Base-by-base conservation (phyloP, 2,888 invertebrate species). In the Phymatocera aterrima region DNA sequence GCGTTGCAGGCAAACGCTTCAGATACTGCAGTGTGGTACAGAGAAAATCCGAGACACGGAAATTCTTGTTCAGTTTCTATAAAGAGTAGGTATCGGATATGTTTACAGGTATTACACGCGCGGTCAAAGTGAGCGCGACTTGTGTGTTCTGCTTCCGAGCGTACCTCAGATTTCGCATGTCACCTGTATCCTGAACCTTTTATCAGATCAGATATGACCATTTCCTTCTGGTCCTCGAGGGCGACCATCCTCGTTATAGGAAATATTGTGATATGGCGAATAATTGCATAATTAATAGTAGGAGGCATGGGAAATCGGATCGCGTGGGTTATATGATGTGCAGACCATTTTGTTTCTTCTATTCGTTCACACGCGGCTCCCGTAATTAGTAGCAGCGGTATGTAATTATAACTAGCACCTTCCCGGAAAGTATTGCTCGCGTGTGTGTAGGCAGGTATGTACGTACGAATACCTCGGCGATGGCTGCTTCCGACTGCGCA, bases 321-420 rank as follows among this genome's bases (percentile, higher is more conserved):
- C 60, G 24, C 43, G 40, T 4, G 4, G 24, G 21, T 8, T n/a
- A 68, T 34, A 40, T 37, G 57, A 75, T n/a, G 54, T 34, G 21
- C 18, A 40, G 75, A 37, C 24, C 28, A 37, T n/a, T 8, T n/a
- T n/a, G n/a, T 75, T 54, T 75, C 15, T 75, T 75, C 54, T 75
- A 75, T 54, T 75, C 60, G 43, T 75, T 75, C 75, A 75, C 75
- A 75, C 75, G 57, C 57, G 40, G 75, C 57, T 40, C 24, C 43
- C 75, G 28, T 75, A 75, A 75, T 75, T 75, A 75, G 75, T 43
- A 54, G n/a, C 24, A 15, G 46, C 40, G 8, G 40, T 54, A 75
- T 57, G 57, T 57, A 75, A 75, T 40, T 75, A 75, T 46, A 43
- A 54, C 75, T 60, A n/a, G 57, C 60, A 60, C 40, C 57, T 57